A percentile compares a stretch with the other conserved stretches of the same genome.
Conservation (phyloP, 2,888 invertebrate genomes). For the Cactoblastis cactorum region DNA sequence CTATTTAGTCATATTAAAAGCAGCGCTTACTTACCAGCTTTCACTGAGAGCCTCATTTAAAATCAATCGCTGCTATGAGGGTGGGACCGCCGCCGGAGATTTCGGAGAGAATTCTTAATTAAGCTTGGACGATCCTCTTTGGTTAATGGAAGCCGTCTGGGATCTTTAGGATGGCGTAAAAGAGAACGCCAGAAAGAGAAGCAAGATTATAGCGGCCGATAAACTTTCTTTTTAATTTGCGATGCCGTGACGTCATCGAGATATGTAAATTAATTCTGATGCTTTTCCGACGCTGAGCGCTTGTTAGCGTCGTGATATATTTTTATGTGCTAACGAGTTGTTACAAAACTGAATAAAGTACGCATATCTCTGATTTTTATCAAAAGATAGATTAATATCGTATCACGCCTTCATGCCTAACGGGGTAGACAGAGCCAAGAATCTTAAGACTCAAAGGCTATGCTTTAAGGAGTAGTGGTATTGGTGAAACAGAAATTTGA, state of each 20-base stretch:
- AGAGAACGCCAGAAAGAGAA: conserved; percentile 54
- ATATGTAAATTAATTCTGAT: conserved; percentile 1
- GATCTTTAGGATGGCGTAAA: conserved; percentile 61
- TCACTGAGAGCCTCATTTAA: conserved; percentile 68
- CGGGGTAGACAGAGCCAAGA: too few relatives aligned
- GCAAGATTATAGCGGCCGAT: conserved; percentile 49
- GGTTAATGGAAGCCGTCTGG: conserved; percentile 67
- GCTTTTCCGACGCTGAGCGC: not conserved
- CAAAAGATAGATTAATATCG: too few relatives aligned
- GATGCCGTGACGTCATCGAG: conserved; percentile 11
- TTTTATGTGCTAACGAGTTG: not conserved
- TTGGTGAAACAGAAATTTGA: too few relatives aligned
- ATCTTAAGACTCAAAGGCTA: too few relatives aligned
- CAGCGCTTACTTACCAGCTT: conserved; percentile 49
- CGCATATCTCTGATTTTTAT: too few relatives aligned
- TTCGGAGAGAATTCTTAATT: conserved; percentile 76
- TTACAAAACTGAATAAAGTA: not conserved
- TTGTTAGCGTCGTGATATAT: not conserved
- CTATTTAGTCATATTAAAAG: too few relatives aligned
- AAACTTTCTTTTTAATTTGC: conserved; percentile 49
- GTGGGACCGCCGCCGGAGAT: conserved; percentile 59
- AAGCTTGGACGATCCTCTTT: conserved; percentile 70
- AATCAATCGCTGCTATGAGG: conserved; percentile 72
- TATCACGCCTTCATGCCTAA: too few relatives aligned
- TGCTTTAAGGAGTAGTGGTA: too few relatives aligned